Percentiles rank a stretch among this genome's conserved stretches.
phyloP scores from a whole-genome alignment of 2,113 vertebrate genomes.

The Aythya baeri region DNA sequence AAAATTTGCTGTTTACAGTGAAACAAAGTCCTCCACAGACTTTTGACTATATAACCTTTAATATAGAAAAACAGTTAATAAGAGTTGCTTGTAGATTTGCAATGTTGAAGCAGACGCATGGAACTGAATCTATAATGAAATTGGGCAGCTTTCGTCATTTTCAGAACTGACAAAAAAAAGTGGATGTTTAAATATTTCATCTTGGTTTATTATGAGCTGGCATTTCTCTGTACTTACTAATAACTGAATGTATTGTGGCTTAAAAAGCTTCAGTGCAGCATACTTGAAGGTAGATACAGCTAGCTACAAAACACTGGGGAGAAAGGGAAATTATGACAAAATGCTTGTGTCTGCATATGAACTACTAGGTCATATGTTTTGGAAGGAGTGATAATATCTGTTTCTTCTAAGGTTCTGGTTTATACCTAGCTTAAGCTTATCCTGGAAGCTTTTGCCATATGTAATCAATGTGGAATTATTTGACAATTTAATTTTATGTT shows the following conservation, averaged over 20 bases:
- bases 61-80: not conserved
- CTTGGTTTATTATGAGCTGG: not conserved
- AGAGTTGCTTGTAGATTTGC: not conserved
- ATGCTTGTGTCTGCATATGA: not conserved
- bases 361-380: not conserved
- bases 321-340: not conserved
- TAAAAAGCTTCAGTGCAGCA: not conserved
- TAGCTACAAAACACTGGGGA: not conserved
- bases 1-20: constrained; percentile 9
- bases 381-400: not conserved
- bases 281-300: not conserved
- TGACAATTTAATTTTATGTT: not conserved
- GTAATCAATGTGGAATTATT: not conserved
- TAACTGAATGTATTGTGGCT: not conserved
- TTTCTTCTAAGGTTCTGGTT: not conserved
- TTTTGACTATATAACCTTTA: not conserved
- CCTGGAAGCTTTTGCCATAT: not conserved
- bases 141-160: not conserved
- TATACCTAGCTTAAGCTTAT: not conserved
- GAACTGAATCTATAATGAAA: not conserved
- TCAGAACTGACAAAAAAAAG: constrained; percentile 3
- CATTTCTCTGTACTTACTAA: not conserved
- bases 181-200: constrained; percentile 22
- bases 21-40: constrained; percentile 22
- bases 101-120: not conserved